A percentile compares a stretch with the other conserved stretches of the same genome.
Conservation (phyloP, 2,113 vertebrate genomes). For the Xiphophorus maculatus region DNA sequence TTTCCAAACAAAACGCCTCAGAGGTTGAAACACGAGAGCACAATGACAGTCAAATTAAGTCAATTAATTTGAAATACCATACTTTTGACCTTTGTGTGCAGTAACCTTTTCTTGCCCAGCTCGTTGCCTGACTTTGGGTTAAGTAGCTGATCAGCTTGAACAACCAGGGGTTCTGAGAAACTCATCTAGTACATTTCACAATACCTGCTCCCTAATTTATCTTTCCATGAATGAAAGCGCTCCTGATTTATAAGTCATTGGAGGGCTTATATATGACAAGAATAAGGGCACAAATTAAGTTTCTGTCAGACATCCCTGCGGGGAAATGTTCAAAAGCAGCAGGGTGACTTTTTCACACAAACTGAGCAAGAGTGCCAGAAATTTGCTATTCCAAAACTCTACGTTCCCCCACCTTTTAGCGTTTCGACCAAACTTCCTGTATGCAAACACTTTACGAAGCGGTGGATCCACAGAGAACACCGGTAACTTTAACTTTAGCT, state of each 20-base stretch:
- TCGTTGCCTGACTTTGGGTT: not conserved
- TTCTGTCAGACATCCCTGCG: constrained; percentile 34
- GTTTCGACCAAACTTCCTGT: not conserved
- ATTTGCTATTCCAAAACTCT: not conserved
- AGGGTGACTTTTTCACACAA: constrained; percentile 16
- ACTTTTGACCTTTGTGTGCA: constrained; percentile 8
- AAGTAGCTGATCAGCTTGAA: constrained; percentile 12
- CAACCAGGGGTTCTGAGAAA: constrained; percentile 13
- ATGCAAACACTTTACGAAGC: not conserved
- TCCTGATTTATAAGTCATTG: constrained; percentile 46
- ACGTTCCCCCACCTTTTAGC: not conserved
- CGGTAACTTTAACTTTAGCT: not conserved
- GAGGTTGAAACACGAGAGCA: not conserved
- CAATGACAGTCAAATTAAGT: not conserved
- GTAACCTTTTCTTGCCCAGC: not conserved
- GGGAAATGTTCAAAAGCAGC: constrained; percentile 19
- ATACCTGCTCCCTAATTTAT: constrained; percentile 14
- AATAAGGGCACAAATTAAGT: constrained; percentile 47
- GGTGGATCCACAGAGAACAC: not conserved
- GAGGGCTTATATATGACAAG: constrained; percentile 37
- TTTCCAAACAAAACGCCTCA: constrained; percentile 4
- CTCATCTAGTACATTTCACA: constrained; percentile 6
- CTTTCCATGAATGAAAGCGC: not conserved
- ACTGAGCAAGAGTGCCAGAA: not conserved
- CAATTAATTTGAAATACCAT: not conserved